Base-by-base conservation (phyloP, 2,797 vertebrate genomes). In the Lagocephalus sceleratus region DNA sequence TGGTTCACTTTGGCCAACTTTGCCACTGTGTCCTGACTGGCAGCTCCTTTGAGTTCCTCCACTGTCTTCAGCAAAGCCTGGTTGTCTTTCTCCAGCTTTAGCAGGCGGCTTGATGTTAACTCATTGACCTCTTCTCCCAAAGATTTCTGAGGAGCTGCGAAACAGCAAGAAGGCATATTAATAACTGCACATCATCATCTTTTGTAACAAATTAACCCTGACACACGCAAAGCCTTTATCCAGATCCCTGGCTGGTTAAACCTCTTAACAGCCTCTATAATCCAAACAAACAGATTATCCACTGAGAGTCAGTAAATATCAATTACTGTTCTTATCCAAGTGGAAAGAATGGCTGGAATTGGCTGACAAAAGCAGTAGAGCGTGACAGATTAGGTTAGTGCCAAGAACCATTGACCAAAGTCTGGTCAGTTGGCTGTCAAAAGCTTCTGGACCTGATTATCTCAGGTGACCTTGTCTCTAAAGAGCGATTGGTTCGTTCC, bases 41-140 rank as follows among this genome's bases (percentile, higher is more conserved):
- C 55, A 20, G 87, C 71, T 60, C 79, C 91, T 64, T 89, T 91
- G 60, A 99, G 91, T 40, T 97, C 93, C 82, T 98, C 94, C 75
- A 98, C 91, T 0, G 92, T 96, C 85, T 94, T 97, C 78, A 93
- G 85, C 77, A 99, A 90, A 9, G 89, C 91, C 88, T 99, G 97
- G 87, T 99, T 99, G 87, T 99, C 97, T 90, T 96, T 99, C 79
- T 99, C 97, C 71, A 99, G 48, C 80, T 97, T 98, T 63, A 99
- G 79, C 57, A 99, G 90, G 17, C 92, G 93, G 76, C 96, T 98
- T 17, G 97, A 98, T 15, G 95, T 95, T 85, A 97, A 79, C 56
- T 99, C 97, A 66, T 94, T 98, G 55, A 99, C 96, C 70, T 99
- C 97, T 50, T 97, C 94, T 17, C 97, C 93, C 68, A 99, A 83